Evolutionary conservation across 2,113 vertebrate genomes (phyloP).

Genomic region (Dryoscopus gambensis): DNA sequence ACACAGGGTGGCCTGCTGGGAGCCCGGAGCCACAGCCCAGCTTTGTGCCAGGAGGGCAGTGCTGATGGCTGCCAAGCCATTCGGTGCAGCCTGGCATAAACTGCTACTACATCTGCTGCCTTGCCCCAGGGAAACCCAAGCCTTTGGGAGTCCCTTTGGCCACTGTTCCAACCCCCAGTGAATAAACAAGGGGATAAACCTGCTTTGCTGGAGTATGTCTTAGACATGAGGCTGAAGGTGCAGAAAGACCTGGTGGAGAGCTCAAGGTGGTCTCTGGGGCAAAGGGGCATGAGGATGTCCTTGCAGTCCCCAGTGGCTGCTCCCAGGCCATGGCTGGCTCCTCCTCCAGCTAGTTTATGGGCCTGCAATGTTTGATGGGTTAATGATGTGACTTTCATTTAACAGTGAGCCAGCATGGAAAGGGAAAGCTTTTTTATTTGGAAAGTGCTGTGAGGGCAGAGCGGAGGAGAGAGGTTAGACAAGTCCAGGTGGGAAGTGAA

Average conservation of each 20-base stretch:
- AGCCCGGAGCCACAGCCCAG: fast-evolving
- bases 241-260: background rate
- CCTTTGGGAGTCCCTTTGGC: background rate
- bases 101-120: background rate
- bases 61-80: fast-evolving
- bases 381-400: background rate
- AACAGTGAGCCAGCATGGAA: background rate
- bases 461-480: fast-evolving
- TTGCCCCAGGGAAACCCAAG: fast-evolving
- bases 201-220: fast-evolving
- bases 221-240: fast-evolving
- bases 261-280: background rate
- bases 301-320: fast-evolving
- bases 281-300: background rate
- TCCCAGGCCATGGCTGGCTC: background rate
- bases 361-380: background rate
- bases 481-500: fast-evolving
- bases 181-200: background rate
- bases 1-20: fast-evolving
- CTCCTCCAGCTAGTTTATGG: background rate
- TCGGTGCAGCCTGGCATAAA: background rate
- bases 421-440: background rate
- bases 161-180: background rate
- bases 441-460: background rate
- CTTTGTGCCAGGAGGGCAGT: background rate